A percentile compares a stretch with the other conserved stretches of the same genome.
These are phyloP conservation scores for Psittacula cyanocephala DNA, from an alignment of 2,113 vertebrate species.

Conservation along the genomic window DNA sequence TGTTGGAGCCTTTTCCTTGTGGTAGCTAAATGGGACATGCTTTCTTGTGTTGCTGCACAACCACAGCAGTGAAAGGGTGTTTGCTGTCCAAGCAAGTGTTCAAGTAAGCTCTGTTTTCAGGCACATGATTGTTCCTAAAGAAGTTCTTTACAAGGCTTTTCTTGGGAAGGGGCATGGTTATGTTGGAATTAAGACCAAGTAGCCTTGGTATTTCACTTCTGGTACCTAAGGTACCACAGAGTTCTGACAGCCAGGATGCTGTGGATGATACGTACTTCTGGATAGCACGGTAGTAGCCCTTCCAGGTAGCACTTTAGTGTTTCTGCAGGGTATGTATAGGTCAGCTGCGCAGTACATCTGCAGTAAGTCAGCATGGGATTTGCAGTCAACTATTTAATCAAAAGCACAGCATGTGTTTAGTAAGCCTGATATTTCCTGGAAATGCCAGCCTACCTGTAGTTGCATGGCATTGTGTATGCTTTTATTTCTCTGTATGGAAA, in stretches of 20 bases:
- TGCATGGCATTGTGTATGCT: neutral
- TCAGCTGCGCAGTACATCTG: neutral
- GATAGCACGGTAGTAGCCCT: too few relatives aligned
- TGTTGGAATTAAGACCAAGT: neutral
- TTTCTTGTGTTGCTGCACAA: neutral
- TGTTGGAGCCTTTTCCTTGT: neutral
- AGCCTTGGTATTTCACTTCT: neutral
- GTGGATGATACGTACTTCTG: neutral
- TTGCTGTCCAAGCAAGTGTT: neutral
- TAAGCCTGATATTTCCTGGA: neutral
- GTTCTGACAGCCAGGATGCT: neutral
- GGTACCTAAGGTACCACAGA: neutral
- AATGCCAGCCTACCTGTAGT: neutral
- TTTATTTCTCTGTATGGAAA: neutral
- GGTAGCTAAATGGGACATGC: neutral
- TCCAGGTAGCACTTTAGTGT: neutral
- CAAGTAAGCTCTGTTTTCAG: neutral
- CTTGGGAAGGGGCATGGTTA: fast-evolving
- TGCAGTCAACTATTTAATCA: neutral
- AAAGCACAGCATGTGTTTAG: neutral
- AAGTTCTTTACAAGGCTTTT: neutral
- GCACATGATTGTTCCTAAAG: neutral
- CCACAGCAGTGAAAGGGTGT: neutral
- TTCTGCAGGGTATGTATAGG: neutral
- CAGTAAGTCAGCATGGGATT: neutral